A percentile compares a stretch with the other conserved stretches of the same genome.
Conservation (phyloP, 2,888 invertebrate species). For the Girardia tigrina region DNA sequence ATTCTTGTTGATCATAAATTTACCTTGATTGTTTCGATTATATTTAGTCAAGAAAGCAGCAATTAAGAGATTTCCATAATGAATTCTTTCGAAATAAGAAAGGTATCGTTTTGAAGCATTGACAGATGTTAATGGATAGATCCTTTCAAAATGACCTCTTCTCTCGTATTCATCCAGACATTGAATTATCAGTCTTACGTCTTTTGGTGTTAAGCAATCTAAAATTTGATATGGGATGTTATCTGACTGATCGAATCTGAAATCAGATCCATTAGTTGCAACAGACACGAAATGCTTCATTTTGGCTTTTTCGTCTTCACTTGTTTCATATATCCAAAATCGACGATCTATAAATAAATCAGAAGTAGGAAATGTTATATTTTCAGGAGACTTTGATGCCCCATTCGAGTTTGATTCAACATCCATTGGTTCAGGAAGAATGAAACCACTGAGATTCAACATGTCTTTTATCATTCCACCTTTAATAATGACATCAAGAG, state of each 20-base stretch:
- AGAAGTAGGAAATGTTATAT: neutral
- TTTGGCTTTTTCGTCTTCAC: slow-evolving; percentile 25
- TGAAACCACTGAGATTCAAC: slow-evolving; percentile 79
- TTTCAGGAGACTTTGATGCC: neutral
- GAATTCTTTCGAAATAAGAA: neutral
- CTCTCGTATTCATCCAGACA: slow-evolving; percentile 77
- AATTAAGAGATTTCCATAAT: neutral
- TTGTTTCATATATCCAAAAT: slow-evolving; percentile 21
- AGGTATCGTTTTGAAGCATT: neutral
- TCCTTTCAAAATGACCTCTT: slow-evolving; percentile 62
- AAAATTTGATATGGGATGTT: slow-evolving; percentile 54
- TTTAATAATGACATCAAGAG: slow-evolving; percentile 74
- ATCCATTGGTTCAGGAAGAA: slow-evolving; percentile 56
- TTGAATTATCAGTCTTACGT: slow-evolving; percentile 68
- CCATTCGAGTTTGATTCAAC: neutral
- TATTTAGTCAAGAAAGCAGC: neutral
- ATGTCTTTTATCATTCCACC: slow-evolving; percentile 76
- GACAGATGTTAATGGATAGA: slow-evolving; percentile 59
- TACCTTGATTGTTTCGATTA: neutral
- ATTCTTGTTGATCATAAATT: neutral
- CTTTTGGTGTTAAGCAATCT: slow-evolving; percentile 72
- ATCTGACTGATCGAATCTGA: neutral
- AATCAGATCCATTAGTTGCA: neutral
- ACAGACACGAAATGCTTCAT: neutral
- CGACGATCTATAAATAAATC: slow-evolving; percentile 12